Conservation (phyloP, 2,113 vertebrate species). For the Pseudorectes ferrugineus region DNA sequence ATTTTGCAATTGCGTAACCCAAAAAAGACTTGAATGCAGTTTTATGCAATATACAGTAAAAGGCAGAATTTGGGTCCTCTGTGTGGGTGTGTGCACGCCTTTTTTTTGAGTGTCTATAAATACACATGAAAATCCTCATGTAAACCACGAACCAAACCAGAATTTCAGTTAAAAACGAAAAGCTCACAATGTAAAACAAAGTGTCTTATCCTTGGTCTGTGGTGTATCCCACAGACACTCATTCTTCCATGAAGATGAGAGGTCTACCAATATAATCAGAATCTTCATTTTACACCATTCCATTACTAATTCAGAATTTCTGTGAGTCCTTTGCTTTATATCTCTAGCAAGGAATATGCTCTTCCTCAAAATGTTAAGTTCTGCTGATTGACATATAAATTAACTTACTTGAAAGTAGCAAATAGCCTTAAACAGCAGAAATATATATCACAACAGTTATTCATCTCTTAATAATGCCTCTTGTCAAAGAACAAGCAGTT, state of each 20-base stretch:
- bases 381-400: neutral
- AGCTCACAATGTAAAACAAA: neutral
- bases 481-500: neutral
- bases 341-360: neutral
- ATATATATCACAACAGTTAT: neutral
- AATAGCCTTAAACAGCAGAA: neutral
- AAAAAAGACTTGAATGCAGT: neutral
- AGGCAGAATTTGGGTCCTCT: neutral
- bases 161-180: neutral
- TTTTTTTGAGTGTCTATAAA: neutral
- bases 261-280: neutral
- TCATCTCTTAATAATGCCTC: neutral
- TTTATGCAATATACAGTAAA: neutral
- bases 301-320: neutral
- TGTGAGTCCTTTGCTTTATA: neutral
- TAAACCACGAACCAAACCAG: neutral
- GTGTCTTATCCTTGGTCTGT: neutral
- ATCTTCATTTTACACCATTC: neutral
- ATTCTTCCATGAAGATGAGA: neutral
- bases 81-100: neutral
- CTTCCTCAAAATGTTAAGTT: neutral
- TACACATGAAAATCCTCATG: neutral
- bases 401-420: neutral
- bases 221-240: neutral
- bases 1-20: neutral